Percentiles rank a stretch among this genome's conserved stretches.
These are phyloP conservation scores for Damaliscus lunatus DNA, from an alignment of 2,113 vertebrate genomes.

Conservation along the genomic window DNA sequence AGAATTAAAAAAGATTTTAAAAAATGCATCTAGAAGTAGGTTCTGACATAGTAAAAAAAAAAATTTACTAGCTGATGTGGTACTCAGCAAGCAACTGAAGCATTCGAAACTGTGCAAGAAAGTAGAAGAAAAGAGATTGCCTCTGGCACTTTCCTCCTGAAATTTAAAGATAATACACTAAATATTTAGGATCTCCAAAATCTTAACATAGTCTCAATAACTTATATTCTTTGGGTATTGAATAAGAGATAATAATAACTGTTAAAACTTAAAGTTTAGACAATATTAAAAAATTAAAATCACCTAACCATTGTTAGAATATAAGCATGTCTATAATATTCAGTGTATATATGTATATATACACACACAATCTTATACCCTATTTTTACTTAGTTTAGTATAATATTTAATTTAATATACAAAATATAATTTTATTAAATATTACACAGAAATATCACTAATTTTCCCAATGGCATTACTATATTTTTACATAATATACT, in stretches of 20 bases:
- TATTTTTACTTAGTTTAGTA: not conserved
- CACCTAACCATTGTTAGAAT: not conserved
- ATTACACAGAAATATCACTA: not conserved
- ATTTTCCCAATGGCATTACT: not conserved
- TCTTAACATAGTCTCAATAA: not conserved
- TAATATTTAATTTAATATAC: not conserved
- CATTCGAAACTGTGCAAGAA: not conserved
- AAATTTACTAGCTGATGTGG: not conserved
- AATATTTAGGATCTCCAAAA: not conserved
- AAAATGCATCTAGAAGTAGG: not conserved
- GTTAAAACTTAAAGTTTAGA: not conserved
- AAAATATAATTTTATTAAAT: not conserved
- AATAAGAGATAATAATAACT: not conserved
- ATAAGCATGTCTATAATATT: not conserved
- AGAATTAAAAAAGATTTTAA: not conserved
- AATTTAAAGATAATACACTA: slow-evolving; percentile 1
- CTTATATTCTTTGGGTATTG: not conserved
- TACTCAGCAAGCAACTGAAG: not conserved
- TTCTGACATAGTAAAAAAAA: not conserved
- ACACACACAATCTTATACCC: not conserved
- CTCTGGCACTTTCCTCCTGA: not conserved
- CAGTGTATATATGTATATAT: not conserved
- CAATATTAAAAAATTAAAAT: not conserved
- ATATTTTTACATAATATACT: not conserved
- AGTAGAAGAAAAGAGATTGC: not conserved